Percentiles rank a stretch among this genome's conserved stretches.
Evolutionary conservation across 2,113 vertebrate species (phyloP).

Genomic region (Zosterops lateralis): DNA sequence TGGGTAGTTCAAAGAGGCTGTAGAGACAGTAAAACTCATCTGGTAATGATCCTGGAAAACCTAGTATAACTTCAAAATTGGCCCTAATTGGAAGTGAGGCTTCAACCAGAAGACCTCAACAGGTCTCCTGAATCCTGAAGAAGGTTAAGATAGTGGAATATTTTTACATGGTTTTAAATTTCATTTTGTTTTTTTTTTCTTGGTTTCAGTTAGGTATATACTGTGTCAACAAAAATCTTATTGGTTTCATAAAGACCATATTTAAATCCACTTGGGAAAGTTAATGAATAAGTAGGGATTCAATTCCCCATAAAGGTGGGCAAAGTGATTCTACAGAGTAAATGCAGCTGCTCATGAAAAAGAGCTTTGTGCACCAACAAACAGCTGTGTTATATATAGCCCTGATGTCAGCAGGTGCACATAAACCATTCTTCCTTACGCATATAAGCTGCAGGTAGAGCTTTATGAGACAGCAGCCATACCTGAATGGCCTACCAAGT

Average conservation of each 20-base stretch:
- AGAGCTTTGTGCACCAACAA: not conserved
- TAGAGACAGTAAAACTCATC: not conserved
- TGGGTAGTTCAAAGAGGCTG: not conserved
- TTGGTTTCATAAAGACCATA: not conserved
- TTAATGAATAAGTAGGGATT: not conserved
- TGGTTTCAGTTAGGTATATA: not conserved
- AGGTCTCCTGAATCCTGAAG: not conserved
- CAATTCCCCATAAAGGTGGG: not conserved
- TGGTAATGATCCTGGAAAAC: not conserved
- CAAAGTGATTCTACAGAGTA: not conserved
- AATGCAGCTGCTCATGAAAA: slow-evolving; percentile 29
- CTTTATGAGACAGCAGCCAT: not conserved
- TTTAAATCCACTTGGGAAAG: not conserved
- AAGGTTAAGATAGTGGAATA: not conserved
- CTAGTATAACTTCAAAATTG: not conserved
- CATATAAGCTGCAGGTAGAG: not conserved
- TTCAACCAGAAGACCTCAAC: not conserved
- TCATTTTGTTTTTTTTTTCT: not conserved
- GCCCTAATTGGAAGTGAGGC: not conserved
- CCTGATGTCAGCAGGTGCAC: not conserved
- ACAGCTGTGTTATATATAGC: not conserved
- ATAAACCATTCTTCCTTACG: not conserved
- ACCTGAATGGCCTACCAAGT: not conserved
- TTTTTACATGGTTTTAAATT: not conserved
- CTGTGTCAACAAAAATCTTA: not conserved